Evolutionary conservation across 2,888 invertebrate genomes (phyloP).

Genomic region (Eupeodes luniger): DNA sequence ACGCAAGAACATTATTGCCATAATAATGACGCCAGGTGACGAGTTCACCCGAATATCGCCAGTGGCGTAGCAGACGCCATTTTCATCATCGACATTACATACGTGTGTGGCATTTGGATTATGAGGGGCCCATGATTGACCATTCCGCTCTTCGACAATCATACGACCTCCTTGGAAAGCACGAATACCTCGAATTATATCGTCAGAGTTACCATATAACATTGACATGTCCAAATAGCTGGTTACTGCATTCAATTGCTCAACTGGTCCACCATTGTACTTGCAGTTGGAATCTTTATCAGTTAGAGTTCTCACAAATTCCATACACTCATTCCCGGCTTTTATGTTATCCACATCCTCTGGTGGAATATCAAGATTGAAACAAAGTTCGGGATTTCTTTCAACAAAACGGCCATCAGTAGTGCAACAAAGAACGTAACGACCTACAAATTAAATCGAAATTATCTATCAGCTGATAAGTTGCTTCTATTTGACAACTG

Average conservation of each 20-base stretch:
- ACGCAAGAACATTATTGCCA: conserved; percentile 84
- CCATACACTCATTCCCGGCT: conserved; percentile 86
- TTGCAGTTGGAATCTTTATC: conserved; percentile 87
- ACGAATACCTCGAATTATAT: conserved; percentile 88
- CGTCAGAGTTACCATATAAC: conserved; percentile 90
- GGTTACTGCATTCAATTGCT: conserved; percentile 86
- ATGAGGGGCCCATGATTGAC: conserved; percentile 90
- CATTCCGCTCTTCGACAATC: conserved; percentile 86
- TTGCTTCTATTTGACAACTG: too few relatives aligned
- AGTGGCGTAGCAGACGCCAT: conserved; percentile 90
- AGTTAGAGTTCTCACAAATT: conserved; percentile 88
- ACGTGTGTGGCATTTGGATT: conserved; percentile 88
- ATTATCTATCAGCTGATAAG: too few relatives aligned
- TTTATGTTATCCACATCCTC: neutral
- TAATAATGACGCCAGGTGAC: conserved; percentile 84
- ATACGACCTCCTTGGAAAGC: conserved; percentile 89
- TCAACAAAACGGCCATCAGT: conserved; percentile 86
- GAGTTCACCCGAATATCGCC: conserved; percentile 86
- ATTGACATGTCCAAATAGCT: conserved; percentile 89
- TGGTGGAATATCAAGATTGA: conserved; percentile 20
- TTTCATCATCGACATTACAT: conserved; percentile 87
- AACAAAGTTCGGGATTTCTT: conserved; percentile 78
- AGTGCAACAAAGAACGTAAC: conserved; percentile 87
- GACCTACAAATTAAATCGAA: conserved; percentile 83
- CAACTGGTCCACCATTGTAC: conserved; percentile 85